Conservation (phyloP, 2,888 invertebrate genomes). For the Callimorpha dominula region DNA sequence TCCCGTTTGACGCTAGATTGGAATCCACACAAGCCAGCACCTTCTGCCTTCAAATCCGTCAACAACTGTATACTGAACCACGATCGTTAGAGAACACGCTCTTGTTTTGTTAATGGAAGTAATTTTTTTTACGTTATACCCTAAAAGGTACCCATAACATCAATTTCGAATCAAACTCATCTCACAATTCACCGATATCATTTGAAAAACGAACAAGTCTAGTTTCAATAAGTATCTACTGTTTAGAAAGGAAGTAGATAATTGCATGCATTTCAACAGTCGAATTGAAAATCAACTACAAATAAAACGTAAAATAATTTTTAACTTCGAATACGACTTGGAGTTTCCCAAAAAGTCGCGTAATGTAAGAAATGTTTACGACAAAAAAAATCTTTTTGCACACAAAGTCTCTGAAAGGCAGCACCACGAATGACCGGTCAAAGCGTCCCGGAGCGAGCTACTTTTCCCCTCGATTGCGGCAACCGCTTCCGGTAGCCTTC, state of each 20-base stretch:
- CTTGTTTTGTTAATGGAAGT: conserved; percentile 21
- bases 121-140: neutral
- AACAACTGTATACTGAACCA: conserved; percentile 63
- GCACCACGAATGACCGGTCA: conserved; percentile 70
- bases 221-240: neutral
- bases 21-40: conserved; percentile 73
- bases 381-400: conserved; percentile 52
- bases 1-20: conserved; percentile 72
- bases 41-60: conserved; percentile 71
- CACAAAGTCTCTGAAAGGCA: conserved; percentile 54
- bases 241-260: neutral
- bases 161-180: neutral
- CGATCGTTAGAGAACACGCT: conserved; percentile 45
- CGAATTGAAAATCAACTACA: neutral
- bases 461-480: conserved; percentile 78
- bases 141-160: neutral
- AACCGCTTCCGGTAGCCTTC: conserved; percentile 69
- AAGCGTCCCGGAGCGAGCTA: conserved; percentile 69
- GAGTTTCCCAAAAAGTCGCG: conserved; percentile 1
- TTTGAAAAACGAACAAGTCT: neutral
- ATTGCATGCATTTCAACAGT: neutral
- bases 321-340: too few species aligned
- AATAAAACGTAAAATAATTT: neutral
- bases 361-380: conserved; percentile 45
- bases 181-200: neutral